Conservation (phyloP, 2,888 invertebrate genomes). For the Euzetes globulus region DNA sequence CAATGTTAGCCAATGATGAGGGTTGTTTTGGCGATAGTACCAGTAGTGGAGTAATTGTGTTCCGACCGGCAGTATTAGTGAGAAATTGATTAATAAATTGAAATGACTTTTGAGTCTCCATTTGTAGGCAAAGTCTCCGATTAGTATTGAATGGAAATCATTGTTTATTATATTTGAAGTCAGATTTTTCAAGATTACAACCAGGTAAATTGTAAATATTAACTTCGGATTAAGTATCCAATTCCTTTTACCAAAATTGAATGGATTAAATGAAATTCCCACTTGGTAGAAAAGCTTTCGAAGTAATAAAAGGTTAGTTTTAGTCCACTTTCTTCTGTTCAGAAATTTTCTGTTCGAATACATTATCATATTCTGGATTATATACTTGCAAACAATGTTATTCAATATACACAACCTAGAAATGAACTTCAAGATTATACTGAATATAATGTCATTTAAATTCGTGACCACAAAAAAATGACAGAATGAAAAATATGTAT, state of each 20-base stretch:
- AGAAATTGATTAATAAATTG: neutral
- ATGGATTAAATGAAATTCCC: neutral
- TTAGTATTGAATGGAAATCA: neutral
- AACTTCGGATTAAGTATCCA: neutral
- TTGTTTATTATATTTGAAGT: neutral
- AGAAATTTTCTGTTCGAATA: no score
- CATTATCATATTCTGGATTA: no score
- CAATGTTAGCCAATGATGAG: neutral
- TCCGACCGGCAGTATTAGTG: neutral
- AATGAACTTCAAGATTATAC: no score
- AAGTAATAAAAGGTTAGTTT: no score
- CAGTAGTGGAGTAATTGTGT: neutral
- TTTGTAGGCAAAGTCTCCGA: conserved; percentile 3
- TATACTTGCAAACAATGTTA: no score
- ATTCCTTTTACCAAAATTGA: neutral
- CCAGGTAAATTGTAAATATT: neutral
- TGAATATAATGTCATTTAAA: no score
- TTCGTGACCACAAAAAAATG: no score
- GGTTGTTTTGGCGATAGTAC: neutral
- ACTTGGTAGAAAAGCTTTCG: neutral
- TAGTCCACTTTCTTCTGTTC: no score
- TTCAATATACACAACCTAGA: no score
- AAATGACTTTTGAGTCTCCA: neutral
- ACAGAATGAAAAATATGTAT: no score
- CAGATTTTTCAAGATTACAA: neutral